Evolutionary conservation across 2,113 vertebrate genomes (phyloP), one percentile per base, ranked within the genome.

Genomic region (Tonatia bakeri): DNA sequence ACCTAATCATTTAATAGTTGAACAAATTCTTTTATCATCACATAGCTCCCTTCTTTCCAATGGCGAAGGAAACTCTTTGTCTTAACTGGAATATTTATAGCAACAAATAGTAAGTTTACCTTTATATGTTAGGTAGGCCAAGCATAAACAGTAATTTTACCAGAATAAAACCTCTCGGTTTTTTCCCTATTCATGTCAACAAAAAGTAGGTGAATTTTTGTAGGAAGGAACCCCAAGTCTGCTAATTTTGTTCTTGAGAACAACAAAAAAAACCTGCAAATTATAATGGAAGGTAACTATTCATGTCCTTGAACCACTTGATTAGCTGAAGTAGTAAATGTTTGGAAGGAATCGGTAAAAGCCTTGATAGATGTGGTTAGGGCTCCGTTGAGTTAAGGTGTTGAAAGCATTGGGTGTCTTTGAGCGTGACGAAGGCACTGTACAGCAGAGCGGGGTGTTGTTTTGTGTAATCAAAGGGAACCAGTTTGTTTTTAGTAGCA

Each of bases 221-320:
- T 28, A 92, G 52, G 0, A 89, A 73, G 88, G 43, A 92, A 61
- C 86, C 84, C 69, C 19, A 79, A 80, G 72, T 64, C 76, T 97
- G 40, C 67, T 96, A 45, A 76, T 92, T 97, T 97, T 56, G 59
- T 83, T 3, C 0, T 85, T 90, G 73, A 95, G 33, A 88, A 96
- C 50, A 26, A 95, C 64, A 54, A 38, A 43, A 72, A 10, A 83
- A 56, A 88, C 54, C 17, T 88, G 95, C 81, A 97, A 91, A 47
- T 97, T 94, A 93, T 94, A 95, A 47, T 90, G 94, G 52, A 96
- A 96, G 93, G n/a, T 69, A 97, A 96, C 81, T 86, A 76, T 83
- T 97, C 91, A 86, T 38, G 54, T 65, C 82, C 94, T 94, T 96
- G 70, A 94, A 95, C 64, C 72, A 88, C 94, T 96, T 95, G 88